Evolutionary conservation across 2,113 vertebrate genomes (phyloP).

Genomic region (Eubucco bourcierii): DNA sequence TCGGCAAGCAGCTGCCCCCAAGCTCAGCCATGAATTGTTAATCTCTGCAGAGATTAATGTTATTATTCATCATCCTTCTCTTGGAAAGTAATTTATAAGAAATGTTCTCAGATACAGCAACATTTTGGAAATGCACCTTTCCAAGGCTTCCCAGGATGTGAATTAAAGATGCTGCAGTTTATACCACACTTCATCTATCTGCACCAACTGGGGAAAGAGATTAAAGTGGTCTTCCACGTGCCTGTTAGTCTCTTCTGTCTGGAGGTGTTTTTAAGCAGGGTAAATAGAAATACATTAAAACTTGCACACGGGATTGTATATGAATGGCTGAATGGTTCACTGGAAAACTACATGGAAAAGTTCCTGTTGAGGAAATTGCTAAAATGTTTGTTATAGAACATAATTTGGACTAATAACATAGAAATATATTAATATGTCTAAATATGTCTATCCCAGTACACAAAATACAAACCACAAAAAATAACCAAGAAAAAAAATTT

Average conservation of each 20-base stretch:
- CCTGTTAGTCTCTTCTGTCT: background rate
- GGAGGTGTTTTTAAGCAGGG: conserved; percentile 12
- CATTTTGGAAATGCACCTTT: background rate
- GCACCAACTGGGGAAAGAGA: background rate
- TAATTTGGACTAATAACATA: background rate
- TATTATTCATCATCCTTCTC: background rate
- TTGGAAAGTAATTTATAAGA: background rate
- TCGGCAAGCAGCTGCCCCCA: background rate
- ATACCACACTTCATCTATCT: background rate
- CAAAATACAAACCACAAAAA: background rate
- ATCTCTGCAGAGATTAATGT: background rate
- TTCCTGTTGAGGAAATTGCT: background rate
- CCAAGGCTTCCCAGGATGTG: background rate
- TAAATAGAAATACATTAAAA: conserved; percentile 35
- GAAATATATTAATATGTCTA: background rate
- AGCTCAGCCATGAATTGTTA: background rate
- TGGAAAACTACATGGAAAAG: background rate
- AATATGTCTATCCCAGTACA: background rate
- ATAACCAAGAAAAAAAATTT: background rate
- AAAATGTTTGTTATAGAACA: background rate
- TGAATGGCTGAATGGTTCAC: background rate
- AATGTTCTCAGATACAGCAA: background rate
- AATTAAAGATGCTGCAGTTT: background rate
- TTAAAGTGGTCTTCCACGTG: conserved; percentile 25
- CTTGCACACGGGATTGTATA: background rate